Percentiles rank a stretch among this genome's conserved stretches.
Evolutionary conservation across 1,140 invertebrate genomes (phyloP).

Genomic region (Chymomyza costata): DNA sequence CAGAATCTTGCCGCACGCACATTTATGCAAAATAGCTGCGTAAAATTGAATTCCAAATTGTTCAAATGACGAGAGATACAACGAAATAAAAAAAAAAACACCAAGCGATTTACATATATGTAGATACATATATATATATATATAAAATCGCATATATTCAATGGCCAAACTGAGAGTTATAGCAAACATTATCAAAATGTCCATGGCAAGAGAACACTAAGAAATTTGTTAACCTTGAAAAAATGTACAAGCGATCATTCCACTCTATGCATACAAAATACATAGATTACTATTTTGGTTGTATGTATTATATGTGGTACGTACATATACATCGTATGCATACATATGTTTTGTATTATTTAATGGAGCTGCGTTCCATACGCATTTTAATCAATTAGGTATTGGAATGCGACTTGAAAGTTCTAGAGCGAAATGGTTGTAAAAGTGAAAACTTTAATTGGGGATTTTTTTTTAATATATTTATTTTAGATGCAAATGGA

Average conservation of each 20-base stretch:
- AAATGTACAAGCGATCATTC: conserved; percentile 66
- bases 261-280: conserved; percentile 69
- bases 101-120: conserved; percentile 9
- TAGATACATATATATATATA: no score
- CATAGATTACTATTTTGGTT: conserved; percentile 14
- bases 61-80: conserved; percentile 16
- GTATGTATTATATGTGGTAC: conserved; percentile 1
- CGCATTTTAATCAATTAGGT: no score
- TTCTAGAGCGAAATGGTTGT: no score
- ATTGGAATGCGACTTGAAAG: no score
- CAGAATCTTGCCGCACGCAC: conserved; percentile 33
- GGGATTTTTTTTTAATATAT: no score
- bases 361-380: no score
- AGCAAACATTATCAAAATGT: conserved; percentile 13
- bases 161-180: conserved; percentile 22
- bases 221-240: conserved; percentile 60
- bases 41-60: conserved; percentile 40
- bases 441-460: no score
- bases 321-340: conserved; percentile 3
- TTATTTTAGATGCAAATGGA: no score
- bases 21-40: conserved; percentile 53
- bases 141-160: conserved; percentile 11
- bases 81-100: conserved; percentile 14
- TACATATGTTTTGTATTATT: no score
- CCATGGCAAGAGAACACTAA: conserved; percentile 7